These are phyloP conservation scores for Brachionus koreanus DNA, from an alignment of 1,140 invertebrate species.

Conservation along the genomic window DNA sequence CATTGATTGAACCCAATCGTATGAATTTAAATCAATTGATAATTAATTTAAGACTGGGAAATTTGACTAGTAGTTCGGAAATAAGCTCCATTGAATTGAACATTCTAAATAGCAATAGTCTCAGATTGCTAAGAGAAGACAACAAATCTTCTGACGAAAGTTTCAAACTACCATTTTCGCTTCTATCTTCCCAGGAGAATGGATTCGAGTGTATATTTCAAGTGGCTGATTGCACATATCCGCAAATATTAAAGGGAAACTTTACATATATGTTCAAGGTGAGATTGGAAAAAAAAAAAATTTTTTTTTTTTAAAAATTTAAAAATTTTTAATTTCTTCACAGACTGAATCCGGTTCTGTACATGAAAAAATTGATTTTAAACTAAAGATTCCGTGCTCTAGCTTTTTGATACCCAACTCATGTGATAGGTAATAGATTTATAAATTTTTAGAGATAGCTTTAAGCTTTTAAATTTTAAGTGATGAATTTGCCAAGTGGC, in stretches of 20 bases:
- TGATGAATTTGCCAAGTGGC: conserved; percentile 34
- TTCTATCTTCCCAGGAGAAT: not conserved
- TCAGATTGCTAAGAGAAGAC: conserved; percentile 2
- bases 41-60: not conserved
- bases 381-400: conserved; percentile 16
- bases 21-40: conserved; percentile 40
- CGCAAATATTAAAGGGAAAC: not conserved
- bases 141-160: not conserved
- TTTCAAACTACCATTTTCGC: not conserved
- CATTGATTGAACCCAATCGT: not conserved
- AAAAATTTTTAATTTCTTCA: not conserved
- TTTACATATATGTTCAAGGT: conserved; percentile 25
- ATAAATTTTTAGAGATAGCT: not conserved
- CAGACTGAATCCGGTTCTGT: conserved; percentile 22
- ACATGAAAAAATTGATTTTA: conserved; percentile 42
- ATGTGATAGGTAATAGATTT: not conserved
- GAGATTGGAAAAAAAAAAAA: not conserved
- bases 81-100: conserved; percentile 20
- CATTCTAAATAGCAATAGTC: not conserved
- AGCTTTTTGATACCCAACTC: not conserved
- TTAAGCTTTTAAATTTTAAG: too few relatives aligned
- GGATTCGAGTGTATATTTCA: not conserved
- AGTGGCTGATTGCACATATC: conserved; percentile 20
- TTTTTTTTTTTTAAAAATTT: not conserved
- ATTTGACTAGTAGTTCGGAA: conserved; percentile 1